A percentile compares a stretch with the other conserved stretches of the same genome.
Evolutionary conservation across 2,113 vertebrate species (phyloP).

Genomic region (Calyptomena viridis): DNA sequence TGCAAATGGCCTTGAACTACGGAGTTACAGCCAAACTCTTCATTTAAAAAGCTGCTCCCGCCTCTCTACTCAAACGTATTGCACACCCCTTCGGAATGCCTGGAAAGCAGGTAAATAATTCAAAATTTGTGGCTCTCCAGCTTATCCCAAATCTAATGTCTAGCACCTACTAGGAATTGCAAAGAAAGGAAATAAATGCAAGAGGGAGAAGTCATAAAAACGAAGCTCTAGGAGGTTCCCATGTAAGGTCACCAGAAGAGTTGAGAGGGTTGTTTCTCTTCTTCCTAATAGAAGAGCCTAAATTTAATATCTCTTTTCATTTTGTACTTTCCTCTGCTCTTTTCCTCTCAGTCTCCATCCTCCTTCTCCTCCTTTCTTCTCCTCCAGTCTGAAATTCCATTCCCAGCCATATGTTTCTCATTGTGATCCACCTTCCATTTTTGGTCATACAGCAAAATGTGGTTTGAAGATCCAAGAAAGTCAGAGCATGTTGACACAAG

Average conservation of each 20-base stretch:
- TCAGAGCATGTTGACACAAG: conserved; percentile 53
- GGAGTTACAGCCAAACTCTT: neutral
- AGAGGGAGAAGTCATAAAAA: neutral
- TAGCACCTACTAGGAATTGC: neutral
- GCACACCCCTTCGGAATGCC: neutral
- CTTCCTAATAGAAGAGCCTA: neutral
- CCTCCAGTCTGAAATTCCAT: conserved; percentile 34
- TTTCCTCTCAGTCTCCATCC: neutral
- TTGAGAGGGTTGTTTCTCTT: neutral
- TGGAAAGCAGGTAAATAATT: conserved; percentile 1
- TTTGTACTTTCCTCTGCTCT: conserved; percentile 8
- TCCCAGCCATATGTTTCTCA: conserved; percentile 59
- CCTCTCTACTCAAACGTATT: neutral
- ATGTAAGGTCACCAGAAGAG: conserved; percentile 33
- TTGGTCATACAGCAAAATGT: conserved; percentile 52
- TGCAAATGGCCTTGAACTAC: neutral
- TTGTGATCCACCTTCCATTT: conserved; percentile 59
- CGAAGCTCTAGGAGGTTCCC: neutral
- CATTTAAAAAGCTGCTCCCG: neutral
- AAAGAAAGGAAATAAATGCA: conserved; percentile 2
- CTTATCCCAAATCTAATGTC: neutral
- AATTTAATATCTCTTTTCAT: conserved; percentile 41
- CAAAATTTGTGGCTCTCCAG: neutral
- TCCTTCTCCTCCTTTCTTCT: conserved; percentile 31
- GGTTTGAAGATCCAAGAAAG: conserved; percentile 57